Conservation (phyloP, 2,113 vertebrate species). For the Callopanchax toddi region DNA sequence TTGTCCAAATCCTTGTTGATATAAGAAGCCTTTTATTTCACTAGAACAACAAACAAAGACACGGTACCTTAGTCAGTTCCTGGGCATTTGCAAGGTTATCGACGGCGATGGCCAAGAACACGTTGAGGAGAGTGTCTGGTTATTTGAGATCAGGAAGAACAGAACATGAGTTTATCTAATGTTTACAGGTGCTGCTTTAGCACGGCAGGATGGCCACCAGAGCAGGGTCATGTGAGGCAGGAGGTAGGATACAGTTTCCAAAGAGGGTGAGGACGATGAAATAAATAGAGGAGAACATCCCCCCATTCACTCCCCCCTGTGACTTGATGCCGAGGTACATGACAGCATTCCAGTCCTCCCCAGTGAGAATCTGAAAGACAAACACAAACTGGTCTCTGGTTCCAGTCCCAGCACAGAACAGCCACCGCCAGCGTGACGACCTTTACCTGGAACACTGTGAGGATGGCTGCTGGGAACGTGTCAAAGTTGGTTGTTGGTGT, state of each 20-base stretch:
- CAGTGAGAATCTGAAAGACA: conserved; percentile 88
- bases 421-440: too few species aligned
- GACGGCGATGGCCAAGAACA: conserved; percentile 95
- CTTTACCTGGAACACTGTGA: conserved; percentile 97
- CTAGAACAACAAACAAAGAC: background rate
- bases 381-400: conserved; percentile 7
- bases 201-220: too few species aligned
- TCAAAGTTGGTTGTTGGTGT: conserved; percentile 97
- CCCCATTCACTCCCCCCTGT: conserved; percentile 89
- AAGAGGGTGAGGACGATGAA: conserved; percentile 96
- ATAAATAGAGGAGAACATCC: conserved; percentile 96
- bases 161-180: too few species aligned
- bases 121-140: conserved; percentile 92
- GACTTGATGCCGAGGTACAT: conserved; percentile 97
- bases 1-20: too few species aligned
- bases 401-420: background rate
- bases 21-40: too few species aligned
- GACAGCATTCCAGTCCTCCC: conserved; percentile 96
- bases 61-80: conserved; percentile 93
- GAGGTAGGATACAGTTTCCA: conserved; percentile 96
- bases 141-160: conserved; percentile 80
- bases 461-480: conserved; percentile 96
- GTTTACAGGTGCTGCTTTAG: too few species aligned
- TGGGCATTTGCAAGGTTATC: conserved; percentile 97
- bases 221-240: background rate